Percentiles rank a stretch among this genome's conserved stretches.
Evolutionary conservation across 35 echinoderm and acorn worm genomes (phyloP).

Genomic region (Ptychodera flava): DNA sequence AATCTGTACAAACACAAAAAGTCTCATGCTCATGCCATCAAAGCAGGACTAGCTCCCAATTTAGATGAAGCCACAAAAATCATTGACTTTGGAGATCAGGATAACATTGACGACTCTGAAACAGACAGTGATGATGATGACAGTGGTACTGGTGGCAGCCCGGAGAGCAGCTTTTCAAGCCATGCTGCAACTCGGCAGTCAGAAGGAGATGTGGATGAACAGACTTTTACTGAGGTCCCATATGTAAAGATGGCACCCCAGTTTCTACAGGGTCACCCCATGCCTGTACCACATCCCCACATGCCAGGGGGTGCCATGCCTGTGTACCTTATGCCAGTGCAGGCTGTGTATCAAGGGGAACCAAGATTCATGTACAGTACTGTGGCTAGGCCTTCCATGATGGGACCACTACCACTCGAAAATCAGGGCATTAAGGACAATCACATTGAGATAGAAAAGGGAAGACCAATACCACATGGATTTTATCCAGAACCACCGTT

Average conservation of each 20-base stretch:
- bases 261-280: background rate
- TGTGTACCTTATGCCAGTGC: background rate
- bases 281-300: background rate
- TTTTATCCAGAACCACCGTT: background rate
- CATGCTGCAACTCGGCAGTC: background rate
- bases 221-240: background rate
- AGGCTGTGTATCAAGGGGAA: background rate
- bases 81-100: constrained; percentile 56
- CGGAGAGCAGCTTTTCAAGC: background rate
- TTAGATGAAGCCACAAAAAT: constrained; percentile 24
- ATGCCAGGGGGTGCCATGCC: background rate
- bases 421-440: background rate
- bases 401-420: background rate
- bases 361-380: background rate
- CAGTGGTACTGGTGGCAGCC: background rate
- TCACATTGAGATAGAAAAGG: background rate
- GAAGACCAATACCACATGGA: background rate
- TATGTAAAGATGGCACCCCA: background rate
- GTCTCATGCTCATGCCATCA: constrained; percentile 93
- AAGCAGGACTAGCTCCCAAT: constrained; percentile 57
- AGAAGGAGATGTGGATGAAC: background rate
- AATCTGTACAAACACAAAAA: constrained; percentile 98
- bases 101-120: constrained; percentile 65
- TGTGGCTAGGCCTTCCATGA: background rate
- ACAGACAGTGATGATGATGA: constrained; percentile 95